Conservation (phyloP, 2,888 invertebrate genomes). For the Eudasyphora cyanicolor region DNA sequence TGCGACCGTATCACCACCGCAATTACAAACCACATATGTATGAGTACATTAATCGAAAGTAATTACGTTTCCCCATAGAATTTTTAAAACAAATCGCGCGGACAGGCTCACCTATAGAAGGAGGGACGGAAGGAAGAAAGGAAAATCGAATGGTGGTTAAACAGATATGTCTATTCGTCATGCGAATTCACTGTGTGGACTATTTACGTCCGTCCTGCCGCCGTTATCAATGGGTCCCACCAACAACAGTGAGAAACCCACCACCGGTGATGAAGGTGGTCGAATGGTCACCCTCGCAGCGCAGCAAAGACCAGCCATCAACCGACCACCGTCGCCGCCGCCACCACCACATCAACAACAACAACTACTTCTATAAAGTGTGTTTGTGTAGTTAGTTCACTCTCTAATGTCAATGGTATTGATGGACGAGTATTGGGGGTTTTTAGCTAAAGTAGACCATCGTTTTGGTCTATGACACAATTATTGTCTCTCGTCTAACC, state of each 20-base stretch:
- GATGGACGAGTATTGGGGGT: not conserved
- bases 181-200: not conserved
- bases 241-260: not conserved
- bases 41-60: conserved; percentile 6
- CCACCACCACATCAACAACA: not conserved
- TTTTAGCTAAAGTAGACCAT: conserved; percentile 11
- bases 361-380: not conserved
- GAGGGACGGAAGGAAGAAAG: not conserved
- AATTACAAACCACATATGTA: not conserved
- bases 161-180: not conserved
- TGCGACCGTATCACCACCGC: not conserved
- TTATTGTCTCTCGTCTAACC: conserved; percentile 3
- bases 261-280: not conserved
- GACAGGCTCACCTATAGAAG: not conserved
- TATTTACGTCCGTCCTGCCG: not conserved
- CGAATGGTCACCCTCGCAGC: too few relatives aligned
- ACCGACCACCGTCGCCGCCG: too few relatives aligned
- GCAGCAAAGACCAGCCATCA: too few relatives aligned
- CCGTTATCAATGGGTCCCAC: not conserved
- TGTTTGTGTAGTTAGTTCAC: too few relatives aligned
- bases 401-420: conserved; percentile 23
- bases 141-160: too few relatives aligned
- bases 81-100: not conserved
- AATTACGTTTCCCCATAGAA: not conserved
- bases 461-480: conserved; percentile 18